Evolutionary conservation across 2,797 vertebrate genomes (phyloP).

Genomic region (Tiaroga cobitis): DNA sequence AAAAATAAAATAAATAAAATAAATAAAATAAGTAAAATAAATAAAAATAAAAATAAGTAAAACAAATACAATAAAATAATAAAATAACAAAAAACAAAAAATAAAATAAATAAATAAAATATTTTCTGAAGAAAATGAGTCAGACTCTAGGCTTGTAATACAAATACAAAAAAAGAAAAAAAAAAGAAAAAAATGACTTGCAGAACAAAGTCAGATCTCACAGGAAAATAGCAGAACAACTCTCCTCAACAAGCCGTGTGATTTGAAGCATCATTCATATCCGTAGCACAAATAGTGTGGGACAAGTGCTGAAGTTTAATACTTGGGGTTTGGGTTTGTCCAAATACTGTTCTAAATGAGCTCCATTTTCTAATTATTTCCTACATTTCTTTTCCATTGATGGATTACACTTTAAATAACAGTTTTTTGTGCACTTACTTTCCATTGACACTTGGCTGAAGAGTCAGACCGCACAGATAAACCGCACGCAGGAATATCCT

Average conservation of each 20-base stretch:
- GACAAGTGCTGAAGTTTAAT: background rate
- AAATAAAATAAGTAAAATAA: too few relatives aligned
- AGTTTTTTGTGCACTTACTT: background rate
- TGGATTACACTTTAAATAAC: constrained; percentile 3
- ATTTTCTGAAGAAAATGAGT: background rate
- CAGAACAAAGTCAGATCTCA: background rate
- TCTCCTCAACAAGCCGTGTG: background rate
- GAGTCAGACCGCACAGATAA: constrained; percentile 32
- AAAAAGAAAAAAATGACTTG: background rate
- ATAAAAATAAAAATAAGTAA: too few relatives aligned
- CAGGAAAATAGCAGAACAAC: background rate
- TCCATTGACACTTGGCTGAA: background rate
- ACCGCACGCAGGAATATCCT: constrained; percentile 39
- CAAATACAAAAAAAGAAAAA: background rate
- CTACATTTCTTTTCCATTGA: background rate
- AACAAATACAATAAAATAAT: background rate
- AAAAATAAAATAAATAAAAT: background rate
- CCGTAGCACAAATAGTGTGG: background rate
- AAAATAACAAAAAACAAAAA: background rate
- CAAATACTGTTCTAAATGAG: background rate
- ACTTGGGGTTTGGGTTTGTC: background rate
- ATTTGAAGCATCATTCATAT: background rate
- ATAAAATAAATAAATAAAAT: background rate
- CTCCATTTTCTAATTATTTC: constrained; percentile 18
- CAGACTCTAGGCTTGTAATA: background rate